phyloP scores from a whole-genome alignment of 2,113 vertebrate species.

The Centropus bengalensis region DNA sequence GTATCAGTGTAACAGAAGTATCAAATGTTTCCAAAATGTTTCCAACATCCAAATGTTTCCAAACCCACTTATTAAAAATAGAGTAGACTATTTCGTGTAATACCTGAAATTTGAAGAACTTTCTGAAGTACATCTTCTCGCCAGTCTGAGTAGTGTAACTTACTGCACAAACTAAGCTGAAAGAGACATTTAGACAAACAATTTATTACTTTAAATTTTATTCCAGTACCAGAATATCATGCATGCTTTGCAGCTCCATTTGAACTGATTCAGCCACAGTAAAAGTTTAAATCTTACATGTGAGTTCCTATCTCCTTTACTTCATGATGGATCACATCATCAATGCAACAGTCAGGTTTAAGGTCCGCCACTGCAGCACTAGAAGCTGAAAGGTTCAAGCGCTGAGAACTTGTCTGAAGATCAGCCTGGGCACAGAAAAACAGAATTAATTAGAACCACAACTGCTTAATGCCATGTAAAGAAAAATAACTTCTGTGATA shows the following conservation, averaged over 20 bases:
- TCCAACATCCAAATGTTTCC: too few species aligned
- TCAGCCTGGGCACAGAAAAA: constrained; percentile 84
- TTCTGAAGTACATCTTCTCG: constrained; percentile 99
- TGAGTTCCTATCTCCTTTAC: constrained; percentile 99
- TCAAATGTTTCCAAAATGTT: too few species aligned
- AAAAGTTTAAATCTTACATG: constrained; percentile 81
- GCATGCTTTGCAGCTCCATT: neutral
- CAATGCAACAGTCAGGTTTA: constrained; percentile 94
- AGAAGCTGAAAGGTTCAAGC: constrained; percentile 95
- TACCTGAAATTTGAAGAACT: constrained; percentile 99
- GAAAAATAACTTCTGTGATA: neutral
- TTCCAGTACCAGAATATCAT: neutral
- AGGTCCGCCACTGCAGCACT: constrained; percentile 92
- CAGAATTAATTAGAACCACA: neutral
- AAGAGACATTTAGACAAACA: constrained; percentile 49
- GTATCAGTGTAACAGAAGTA: too few species aligned
- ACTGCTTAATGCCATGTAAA: neutral
- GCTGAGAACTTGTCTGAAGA: constrained; percentile 97
- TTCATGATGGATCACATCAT: constrained; percentile 98
- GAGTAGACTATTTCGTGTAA: neutral
- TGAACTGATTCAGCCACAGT: neutral
- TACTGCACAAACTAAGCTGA: constrained; percentile 96
- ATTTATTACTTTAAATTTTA: neutral
- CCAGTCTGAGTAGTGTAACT: constrained; percentile 94
- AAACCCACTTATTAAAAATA: neutral